Percentiles rank a stretch among this genome's conserved stretches.
phyloP scores from a whole-genome alignment of 2,888 invertebrate species.

The Portevinia maculata region DNA sequence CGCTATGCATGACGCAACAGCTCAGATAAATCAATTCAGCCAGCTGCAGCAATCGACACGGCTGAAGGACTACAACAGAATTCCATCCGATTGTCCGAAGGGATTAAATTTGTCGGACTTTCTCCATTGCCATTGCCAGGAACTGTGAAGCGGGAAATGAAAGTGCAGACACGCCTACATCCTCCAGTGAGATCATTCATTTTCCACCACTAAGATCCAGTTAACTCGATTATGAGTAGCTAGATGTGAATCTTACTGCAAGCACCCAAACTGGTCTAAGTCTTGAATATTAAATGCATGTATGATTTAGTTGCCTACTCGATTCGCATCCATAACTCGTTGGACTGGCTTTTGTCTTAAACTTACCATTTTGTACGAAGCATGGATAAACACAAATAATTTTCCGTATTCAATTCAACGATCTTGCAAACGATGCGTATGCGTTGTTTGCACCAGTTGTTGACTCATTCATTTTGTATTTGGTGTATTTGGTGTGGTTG shows the following conservation, averaged over 20 bases:
- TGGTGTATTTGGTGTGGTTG: background rate
- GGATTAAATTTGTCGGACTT: constrained; percentile 20
- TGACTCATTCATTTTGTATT: constrained; percentile 11
- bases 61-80: background rate
- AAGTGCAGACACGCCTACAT: constrained; percentile 22
- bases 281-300: too few species aligned
- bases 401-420: background rate
- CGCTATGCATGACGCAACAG: constrained; percentile 9
- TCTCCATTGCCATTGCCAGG: constrained; percentile 9
- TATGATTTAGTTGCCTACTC: background rate
- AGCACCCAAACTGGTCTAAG: background rate
- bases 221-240: constrained; percentile 3
- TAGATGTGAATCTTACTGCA: background rate
- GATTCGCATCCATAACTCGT: background rate
- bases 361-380: background rate
- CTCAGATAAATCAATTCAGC: constrained; percentile 23
- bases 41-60: constrained; percentile 1
- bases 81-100: background rate
- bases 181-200: constrained; percentile 5
- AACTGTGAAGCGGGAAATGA: constrained; percentile 31
- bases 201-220: background rate
- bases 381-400: background rate
- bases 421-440: constrained; percentile 10
- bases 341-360: background rate
- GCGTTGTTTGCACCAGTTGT: too few species aligned